Evolutionary conservation across 2,113 vertebrate genomes (phyloP), one percentile per base, ranked within the genome.

Genomic region (Megaceryle maxima): DNA sequence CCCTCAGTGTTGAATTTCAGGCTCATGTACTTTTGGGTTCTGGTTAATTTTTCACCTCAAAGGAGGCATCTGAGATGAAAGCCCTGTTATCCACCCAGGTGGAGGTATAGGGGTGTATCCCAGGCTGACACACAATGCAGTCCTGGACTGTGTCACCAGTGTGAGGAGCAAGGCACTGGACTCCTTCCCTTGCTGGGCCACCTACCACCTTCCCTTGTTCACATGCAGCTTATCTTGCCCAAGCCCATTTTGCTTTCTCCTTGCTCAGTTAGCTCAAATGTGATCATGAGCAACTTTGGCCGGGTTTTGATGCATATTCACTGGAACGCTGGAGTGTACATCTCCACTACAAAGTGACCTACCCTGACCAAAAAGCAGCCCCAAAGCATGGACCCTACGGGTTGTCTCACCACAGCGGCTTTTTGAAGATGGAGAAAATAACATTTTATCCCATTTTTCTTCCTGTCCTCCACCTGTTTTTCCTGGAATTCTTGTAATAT

Each of bases 181-280:
- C 44, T 69, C 62, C 46, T 25, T 88, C n/a, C 39, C 59, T 80
- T 0, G 0, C 39, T 79, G 75, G 70, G 62, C 50, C 74, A 72
- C 35, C 70, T 75, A 10, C 63, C 55, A 41, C 66, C 62, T 92
- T 25, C 77, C 53, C 29, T 87, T 8, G 1, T 81, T 77, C 46
- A 28, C 33, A 29, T 17, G 17, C 73, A 78, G 69, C 87, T 92
- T 95, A 78, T 94, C 92, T 94, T 92, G 82, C 62, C 77, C 46
- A 37, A 18, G 41, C 91, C 76, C n/a, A 56, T 95, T 94, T 87
- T 87, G 46, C 77, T 89, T 78, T 84, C 84, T 89, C 60, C 81
- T 75, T 92, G 43, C 43, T 92, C 37, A 35, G 60, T 66, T 62
- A 87, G 64, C 77, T 89, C 69, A 81, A 84, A 77, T 12, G 1